phyloP scores from a whole-genome alignment of 2,113 vertebrate species.

The Hepsetus odoe region DNA sequence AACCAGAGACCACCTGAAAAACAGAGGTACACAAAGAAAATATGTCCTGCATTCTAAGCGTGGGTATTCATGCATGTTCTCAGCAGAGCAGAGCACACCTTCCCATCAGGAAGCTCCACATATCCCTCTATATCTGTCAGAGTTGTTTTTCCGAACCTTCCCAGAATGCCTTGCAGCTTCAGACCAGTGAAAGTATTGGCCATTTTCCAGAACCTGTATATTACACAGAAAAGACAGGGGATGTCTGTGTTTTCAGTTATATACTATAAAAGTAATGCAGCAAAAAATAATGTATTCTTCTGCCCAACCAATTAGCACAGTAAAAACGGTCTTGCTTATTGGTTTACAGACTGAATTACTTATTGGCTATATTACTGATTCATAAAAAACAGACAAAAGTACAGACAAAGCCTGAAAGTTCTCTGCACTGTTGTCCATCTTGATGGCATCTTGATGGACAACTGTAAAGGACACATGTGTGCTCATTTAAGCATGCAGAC shows the following conservation, averaged over 20 bases:
- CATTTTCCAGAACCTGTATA: constrained; percentile 92
- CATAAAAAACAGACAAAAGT: too few relatives aligned
- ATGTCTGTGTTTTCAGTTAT: background rate
- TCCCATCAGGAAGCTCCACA: constrained; percentile 90
- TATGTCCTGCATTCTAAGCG: too few relatives aligned
- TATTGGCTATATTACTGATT: too few relatives aligned
- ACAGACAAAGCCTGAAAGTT: too few relatives aligned
- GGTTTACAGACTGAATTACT: too few relatives aligned
- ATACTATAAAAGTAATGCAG: background rate
- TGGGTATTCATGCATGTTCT: background rate
- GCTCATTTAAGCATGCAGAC: background rate
- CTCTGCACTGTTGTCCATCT: too few relatives aligned
- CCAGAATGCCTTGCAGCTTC: constrained; percentile 87
- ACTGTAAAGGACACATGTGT: background rate
- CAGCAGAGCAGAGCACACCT: constrained; percentile 70
- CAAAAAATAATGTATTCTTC: background rate
- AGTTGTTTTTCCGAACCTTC: constrained; percentile 88
- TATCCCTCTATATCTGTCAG: constrained; percentile 86
- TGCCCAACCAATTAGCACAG: background rate
- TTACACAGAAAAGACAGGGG: constrained; percentile 10
- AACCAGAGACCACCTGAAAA: constrained; percentile 89
- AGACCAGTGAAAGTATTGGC: constrained; percentile 86
- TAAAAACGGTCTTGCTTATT: background rate
- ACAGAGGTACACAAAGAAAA: background rate
- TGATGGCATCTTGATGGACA: too few relatives aligned